Evolutionary conservation across 2,888 invertebrate genomes (phyloP), one percentile per base, ranked within the genome.

Genomic region (Cryptops parisi): DNA sequence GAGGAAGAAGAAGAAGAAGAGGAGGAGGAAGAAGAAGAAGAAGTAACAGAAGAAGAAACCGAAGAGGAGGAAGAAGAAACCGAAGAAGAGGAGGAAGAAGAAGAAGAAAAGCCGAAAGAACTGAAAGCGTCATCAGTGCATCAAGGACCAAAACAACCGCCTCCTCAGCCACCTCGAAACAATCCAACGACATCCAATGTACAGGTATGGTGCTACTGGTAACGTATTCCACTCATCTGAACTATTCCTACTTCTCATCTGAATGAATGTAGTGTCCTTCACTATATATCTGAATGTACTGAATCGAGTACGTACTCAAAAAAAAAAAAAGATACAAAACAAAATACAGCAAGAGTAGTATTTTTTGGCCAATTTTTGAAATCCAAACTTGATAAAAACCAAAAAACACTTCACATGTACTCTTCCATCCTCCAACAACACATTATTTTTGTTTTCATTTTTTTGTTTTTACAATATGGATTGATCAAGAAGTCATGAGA

Each of bases 191-290:
- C 38, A 38, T n/a, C n/a, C n/a, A 49, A 49, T 40, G 49, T 49
- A 17, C 49, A 49, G 49, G 49, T 49, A 49, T 49, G 49, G 49
- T 49, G 15, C 23, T 39, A 49, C 25, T 49, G 49, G 49, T 49
- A 38, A 49, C n/a, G 38, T 27, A 22, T 26, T 27, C 33, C 33
- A 15, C 33, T 33, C 33, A 33, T 33, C 6, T 9, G 15, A 6
- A 9, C 33, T 15, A 33, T 33, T 33, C 33, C 15, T 33, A 6
- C 6, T 33, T 33, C 33, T 33, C 33, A n/a, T n/a, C n/a, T n/a
- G n/a, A n/a, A n/a, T n/a, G n/a, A n/a, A n/a, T n/a, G n/a, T n/a
- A n/a, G n/a, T n/a, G n/a, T n/a, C n/a, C n/a, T n/a, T n/a, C n/a
- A n/a, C n/a, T n/a, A n/a, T n/a, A n/a, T n/a, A n/a, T n/a, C n/a